Base-by-base conservation (phyloP, 2,797 vertebrate species). In the Cyclura pinguis region DNA sequence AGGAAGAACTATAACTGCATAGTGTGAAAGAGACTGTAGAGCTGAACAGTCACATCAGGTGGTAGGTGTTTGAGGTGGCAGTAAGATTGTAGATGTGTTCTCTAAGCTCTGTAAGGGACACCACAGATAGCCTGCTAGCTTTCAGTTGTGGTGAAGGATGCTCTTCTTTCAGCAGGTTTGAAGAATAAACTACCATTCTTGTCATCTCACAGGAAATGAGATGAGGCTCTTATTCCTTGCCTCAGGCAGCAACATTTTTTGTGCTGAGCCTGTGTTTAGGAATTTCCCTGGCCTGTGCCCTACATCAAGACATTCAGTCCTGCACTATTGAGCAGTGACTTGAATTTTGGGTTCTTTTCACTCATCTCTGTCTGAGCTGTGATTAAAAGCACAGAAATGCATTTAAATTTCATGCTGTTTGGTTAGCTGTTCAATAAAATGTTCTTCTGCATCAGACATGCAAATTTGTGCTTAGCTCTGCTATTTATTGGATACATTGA, bases 381-480 rank as follows among this genome's bases (percentile, higher is more conserved):
- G 27, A 80, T 73, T 80, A 47, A 29, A 77, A 85, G 67, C 38
- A 47, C 6, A 80, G 64, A 42, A 57, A 85, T 9, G 55, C 24
- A 13, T 8, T 64, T 29, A 55, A 8, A 73, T 74, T 47, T 74
- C 64, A 24, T 73, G 27, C 35, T 50, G 69, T 78, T 85, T 69
- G 16, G 42, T 72, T n/a, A 73, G 32, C 84, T 50, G 32, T 62
- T 74, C 67, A 29, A 59, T 32, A 86, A 80, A 80, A 86, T 38
- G 12, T 47, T 74, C 69, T 50, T 13, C 27, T 55, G 59, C 38
- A 81, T 81, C 69, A 90, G 62, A 64, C 42, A 74, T 90, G 84
- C 64, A 89, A 57, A 85, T 72, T 67, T 85, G n/a, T 32, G 32
- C n/a, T 81, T 57, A 52, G 76, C 67, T 82, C 2, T 80, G 32